These are phyloP conservation scores for Circaetus cinerascens DNA, from an alignment of 2,113 vertebrate genomes.

Conservation along the genomic window DNA sequence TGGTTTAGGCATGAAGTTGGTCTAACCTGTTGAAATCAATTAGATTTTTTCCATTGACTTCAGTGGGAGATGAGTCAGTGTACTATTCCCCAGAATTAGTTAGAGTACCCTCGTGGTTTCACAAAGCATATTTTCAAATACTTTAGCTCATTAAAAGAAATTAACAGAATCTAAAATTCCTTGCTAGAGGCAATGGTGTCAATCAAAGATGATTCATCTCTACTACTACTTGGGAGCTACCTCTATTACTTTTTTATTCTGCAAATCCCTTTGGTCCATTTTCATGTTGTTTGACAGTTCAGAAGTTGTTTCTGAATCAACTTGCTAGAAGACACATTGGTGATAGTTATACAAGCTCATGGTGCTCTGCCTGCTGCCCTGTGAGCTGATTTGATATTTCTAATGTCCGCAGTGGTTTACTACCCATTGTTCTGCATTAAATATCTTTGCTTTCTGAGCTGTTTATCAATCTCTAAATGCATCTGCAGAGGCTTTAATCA, in stretches of 20 bases:
- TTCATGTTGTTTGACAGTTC: neutral
- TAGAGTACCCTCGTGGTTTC: neutral
- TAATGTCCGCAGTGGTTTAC: neutral
- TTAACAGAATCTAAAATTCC: constrained; percentile 3
- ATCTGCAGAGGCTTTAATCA: neutral
- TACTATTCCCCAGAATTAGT: neutral
- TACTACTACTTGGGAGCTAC: neutral
- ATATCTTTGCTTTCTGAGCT: neutral
- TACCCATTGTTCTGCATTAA: neutral
- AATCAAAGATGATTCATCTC: neutral
- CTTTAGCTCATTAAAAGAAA: neutral
- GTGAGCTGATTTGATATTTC: neutral
- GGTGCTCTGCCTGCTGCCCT: neutral
- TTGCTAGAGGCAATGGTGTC: neutral
- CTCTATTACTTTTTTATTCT: neutral
- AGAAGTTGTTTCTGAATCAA: neutral
- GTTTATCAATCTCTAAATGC: neutral
- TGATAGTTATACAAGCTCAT: neutral
- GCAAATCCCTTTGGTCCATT: neutral
- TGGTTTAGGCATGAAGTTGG: neutral
- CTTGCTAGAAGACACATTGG: neutral
- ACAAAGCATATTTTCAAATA: constrained; percentile 1
- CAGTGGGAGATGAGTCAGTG: neutral
- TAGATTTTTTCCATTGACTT: neutral
- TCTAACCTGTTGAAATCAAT: neutral